Evolutionary conservation across 2,888 invertebrate species (phyloP).

Genomic region (Caenorhabditis wallacei): DNA sequence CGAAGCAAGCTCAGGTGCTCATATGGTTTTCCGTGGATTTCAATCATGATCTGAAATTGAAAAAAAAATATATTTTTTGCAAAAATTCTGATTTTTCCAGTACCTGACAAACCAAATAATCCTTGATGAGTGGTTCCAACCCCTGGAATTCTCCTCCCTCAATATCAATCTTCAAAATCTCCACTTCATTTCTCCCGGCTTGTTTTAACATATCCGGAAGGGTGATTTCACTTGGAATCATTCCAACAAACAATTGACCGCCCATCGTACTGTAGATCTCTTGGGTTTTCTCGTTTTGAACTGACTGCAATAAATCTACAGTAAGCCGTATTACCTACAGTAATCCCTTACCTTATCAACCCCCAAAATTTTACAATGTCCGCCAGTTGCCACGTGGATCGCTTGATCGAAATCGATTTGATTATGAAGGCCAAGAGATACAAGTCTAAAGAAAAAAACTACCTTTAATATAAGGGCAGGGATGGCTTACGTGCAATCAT

Average conservation of each 20-base stretch:
- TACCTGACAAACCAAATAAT: conserved; percentile 54
- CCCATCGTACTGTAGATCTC: conserved; percentile 11
- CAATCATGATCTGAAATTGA: conserved; percentile 62
- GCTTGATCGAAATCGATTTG: conserved; percentile 44
- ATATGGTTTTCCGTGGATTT: conserved; percentile 53
- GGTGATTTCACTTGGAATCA: conserved; percentile 22
- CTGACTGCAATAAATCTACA: too few relatives aligned
- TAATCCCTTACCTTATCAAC: conserved; percentile 41
- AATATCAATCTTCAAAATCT: conserved; percentile 66
- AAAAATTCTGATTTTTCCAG: background rate
- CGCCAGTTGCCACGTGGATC: conserved; percentile 23
- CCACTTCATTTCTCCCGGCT: conserved; percentile 22
- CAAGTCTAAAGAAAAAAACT: conserved; percentile 15
- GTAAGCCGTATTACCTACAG: background rate
- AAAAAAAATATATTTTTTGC: too few relatives aligned
- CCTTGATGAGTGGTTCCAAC: conserved; percentile 46
- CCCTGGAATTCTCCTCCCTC: conserved; percentile 49
- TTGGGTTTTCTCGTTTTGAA: conserved; percentile 13
- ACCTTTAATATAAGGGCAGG: background rate
- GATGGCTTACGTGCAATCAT: conserved; percentile 44
- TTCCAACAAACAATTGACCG: conserved; percentile 32
- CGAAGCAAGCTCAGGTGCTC: conserved; percentile 43
- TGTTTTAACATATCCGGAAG: conserved; percentile 19
- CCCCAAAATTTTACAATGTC: conserved; percentile 35
- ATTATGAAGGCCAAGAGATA: conserved; percentile 56